These are phyloP conservation scores for Cephus rjabovi DNA, from an alignment of 2,888 invertebrate species.

Conservation along the genomic window DNA sequence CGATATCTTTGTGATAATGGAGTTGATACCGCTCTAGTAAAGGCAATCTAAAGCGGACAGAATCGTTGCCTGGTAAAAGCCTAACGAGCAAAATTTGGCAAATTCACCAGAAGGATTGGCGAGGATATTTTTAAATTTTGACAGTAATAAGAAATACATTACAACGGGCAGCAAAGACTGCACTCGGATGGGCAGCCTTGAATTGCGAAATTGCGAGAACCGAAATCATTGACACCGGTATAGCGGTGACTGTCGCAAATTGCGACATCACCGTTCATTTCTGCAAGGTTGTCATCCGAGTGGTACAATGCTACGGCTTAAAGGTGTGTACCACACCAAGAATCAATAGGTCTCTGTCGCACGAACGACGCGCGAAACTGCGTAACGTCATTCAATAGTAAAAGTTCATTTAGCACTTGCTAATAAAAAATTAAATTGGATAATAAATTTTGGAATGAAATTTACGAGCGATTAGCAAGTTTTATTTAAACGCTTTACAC, in stretches of 20 bases:
- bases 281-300: background rate
- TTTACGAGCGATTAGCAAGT: background rate
- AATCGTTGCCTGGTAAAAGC: background rate
- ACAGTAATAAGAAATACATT: background rate
- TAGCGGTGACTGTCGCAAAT: background rate
- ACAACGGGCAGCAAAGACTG: background rate
- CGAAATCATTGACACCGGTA: constrained; percentile 2
- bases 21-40: background rate
- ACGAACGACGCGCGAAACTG: background rate
- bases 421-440: background rate
- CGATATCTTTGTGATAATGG: constrained; percentile 32
- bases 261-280: background rate
- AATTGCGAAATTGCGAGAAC: constrained; percentile 4
- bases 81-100: background rate
- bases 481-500: background rate
- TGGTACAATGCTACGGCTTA: background rate
- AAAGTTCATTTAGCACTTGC: background rate
- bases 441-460: background rate
- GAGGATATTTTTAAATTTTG: background rate
- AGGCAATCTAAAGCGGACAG: background rate
- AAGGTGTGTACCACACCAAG: background rate
- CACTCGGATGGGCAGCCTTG: background rate
- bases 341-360: background rate
- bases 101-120: constrained; percentile 7
- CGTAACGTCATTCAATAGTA: background rate